phyloP scores from a whole-genome alignment of 2,888 invertebrate genomes.

The Drosophila quinaria region DNA sequence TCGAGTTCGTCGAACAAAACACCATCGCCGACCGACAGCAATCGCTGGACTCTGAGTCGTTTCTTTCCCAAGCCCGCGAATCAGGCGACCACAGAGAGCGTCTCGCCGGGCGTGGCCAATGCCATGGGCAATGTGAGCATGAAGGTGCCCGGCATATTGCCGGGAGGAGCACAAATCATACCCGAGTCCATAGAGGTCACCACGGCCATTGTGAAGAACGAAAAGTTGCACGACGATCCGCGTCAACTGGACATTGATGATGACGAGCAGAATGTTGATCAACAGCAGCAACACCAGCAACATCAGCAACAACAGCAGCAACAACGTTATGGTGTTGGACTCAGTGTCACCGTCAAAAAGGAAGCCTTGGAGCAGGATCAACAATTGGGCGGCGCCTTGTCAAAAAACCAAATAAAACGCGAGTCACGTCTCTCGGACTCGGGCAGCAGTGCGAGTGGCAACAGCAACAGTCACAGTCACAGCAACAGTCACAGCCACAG shows the following conservation, averaged over 20 bases:
- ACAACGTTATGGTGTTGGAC: conserved; percentile 63
- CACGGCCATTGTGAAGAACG: conserved; percentile 83
- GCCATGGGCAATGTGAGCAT: conserved; percentile 75
- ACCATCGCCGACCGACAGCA: conserved; percentile 83
- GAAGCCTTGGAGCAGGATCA: conserved; percentile 69
- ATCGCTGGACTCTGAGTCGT: conserved; percentile 81
- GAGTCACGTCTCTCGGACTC: conserved; percentile 71
- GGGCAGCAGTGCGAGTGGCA: conserved; percentile 43
- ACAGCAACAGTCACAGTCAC: background rate
- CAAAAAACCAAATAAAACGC: conserved; percentile 83
- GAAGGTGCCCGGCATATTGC: conserved; percentile 80
- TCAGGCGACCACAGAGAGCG: conserved; percentile 68
- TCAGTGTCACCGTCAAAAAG: conserved; percentile 82
- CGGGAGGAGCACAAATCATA: conserved; percentile 83
- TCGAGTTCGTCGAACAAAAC: conserved; percentile 82
- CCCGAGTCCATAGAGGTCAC: conserved; percentile 81
- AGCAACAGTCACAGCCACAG: conserved; percentile 12
- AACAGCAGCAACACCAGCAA: conserved; percentile 51
- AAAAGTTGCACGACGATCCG: conserved; percentile 69
- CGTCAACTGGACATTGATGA: conserved; percentile 58
- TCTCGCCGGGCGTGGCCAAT: conserved; percentile 72
- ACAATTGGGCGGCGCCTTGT: conserved; percentile 66
- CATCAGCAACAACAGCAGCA: conserved; percentile 59
- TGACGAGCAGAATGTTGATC: conserved; percentile 60
- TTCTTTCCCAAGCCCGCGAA: conserved; percentile 80